phyloP scores from a whole-genome alignment of 2,888 invertebrate species.

The Pachymerium ferrugineum region DNA sequence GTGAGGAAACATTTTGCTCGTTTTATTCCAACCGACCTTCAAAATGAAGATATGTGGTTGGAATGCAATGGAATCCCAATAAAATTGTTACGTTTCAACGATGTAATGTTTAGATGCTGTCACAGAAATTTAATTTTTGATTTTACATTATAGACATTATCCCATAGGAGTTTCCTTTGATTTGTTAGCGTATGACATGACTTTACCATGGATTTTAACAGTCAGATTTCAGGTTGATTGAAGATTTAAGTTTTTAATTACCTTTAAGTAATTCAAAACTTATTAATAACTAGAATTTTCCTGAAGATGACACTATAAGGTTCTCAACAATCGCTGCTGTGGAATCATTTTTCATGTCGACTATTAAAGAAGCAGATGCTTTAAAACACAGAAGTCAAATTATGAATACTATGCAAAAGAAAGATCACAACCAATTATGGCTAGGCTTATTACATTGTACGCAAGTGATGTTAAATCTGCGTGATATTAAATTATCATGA shows the following conservation, averaged over 20 bases:
- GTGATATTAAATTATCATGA: background rate
- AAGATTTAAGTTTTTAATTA: slow-evolving; percentile 20
- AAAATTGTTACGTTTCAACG: slow-evolving; percentile 59
- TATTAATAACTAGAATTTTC: slow-evolving; percentile 65
- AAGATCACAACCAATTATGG: slow-evolving; percentile 96
- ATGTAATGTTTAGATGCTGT: background rate
- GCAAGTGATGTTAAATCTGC: slow-evolving; percentile 20
- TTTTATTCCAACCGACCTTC: slow-evolving; percentile 71
- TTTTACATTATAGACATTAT: slow-evolving; percentile 52
- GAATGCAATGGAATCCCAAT: slow-evolving; percentile 86
- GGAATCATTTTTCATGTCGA: slow-evolving; percentile 90
- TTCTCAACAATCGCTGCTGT: slow-evolving; percentile 83
- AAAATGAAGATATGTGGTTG: slow-evolving; percentile 87
- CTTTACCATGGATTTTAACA: slow-evolving; percentile 86
- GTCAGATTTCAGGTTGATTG: slow-evolving; percentile 69
- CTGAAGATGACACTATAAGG: slow-evolving; percentile 78
- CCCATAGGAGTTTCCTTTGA: slow-evolving; percentile 86
- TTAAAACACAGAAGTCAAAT: slow-evolving; percentile 88
- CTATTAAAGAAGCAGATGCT: slow-evolving; percentile 96
- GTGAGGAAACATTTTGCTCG: slow-evolving; percentile 81
- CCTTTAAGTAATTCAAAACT: background rate
- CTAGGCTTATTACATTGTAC: slow-evolving; percentile 84
- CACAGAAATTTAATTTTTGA: background rate
- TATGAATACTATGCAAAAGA: slow-evolving; percentile 86
- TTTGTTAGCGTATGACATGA: slow-evolving; percentile 61